phyloP scores from a whole-genome alignment of 1,140 invertebrate genomes.

The Mesaphorura yosii region DNA sequence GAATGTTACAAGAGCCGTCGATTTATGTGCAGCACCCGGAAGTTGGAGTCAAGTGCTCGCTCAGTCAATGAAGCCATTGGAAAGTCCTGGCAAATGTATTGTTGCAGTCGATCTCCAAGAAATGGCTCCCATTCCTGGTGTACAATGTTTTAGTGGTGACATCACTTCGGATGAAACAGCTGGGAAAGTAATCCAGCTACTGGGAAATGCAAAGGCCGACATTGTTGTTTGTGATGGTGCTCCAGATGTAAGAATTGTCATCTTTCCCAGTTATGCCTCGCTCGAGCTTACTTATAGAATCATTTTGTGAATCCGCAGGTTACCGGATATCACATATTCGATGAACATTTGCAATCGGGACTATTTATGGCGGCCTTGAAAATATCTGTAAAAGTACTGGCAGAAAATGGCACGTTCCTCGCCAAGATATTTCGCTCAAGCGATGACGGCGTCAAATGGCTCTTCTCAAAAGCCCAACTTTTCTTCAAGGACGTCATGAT shows the following conservation, averaged over 20 bases:
- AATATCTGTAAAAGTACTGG: conserved; percentile 86
- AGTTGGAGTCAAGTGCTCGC: no score
- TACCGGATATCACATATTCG: conserved; percentile 93
- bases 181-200: conserved; percentile 76
- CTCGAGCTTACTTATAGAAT: no score
- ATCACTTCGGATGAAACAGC: conserved; percentile 91
- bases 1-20: conserved; percentile 83
- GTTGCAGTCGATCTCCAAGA: conserved; percentile 96
- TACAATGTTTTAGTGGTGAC: conserved; percentile 90
- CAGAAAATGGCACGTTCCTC: conserved; percentile 76
- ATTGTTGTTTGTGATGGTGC: conserved; percentile 98
- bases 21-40: conserved; percentile 82
- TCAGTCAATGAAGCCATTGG: no score
- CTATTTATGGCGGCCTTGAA: conserved; percentile 84
- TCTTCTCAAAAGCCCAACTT: conserved; percentile 82
- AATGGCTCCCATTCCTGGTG: conserved; percentile 91
- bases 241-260: no score
- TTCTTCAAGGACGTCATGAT: conserved; percentile 82
- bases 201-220: conserved; percentile 80
- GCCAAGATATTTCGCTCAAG: conserved; percentile 95
- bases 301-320: no score
- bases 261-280: no score
- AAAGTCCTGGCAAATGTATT: conserved; percentile 81
- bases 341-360: conserved; percentile 93
- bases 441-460: conserved; percentile 57